These are phyloP conservation scores for Seira musarum DNA, from an alignment of 2,888 invertebrate species.

Conservation along the genomic window DNA sequence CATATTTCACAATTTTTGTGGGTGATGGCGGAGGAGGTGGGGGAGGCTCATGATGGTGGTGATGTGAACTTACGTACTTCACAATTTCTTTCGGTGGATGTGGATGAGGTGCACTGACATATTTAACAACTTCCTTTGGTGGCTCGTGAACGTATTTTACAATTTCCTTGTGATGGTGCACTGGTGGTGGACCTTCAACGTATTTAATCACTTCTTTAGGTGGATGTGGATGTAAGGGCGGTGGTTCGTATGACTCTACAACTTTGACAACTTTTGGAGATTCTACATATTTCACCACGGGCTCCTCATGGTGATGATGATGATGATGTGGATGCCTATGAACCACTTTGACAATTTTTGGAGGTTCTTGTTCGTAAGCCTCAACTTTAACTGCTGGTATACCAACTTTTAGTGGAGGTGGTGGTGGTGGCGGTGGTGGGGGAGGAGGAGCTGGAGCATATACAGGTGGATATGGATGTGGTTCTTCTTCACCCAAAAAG, in stretches of 20 bases:
- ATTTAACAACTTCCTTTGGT: slow-evolving; percentile 26
- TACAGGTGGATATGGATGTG: background rate
- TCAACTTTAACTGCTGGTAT: slow-evolving; percentile 37
- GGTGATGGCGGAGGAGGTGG: background rate
- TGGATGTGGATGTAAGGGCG: background rate
- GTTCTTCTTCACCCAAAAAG: slow-evolving; percentile 37
- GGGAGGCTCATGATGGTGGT: background rate
- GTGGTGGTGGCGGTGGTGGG: background rate
- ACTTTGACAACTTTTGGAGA: slow-evolving; percentile 34
- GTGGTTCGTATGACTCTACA: slow-evolving; percentile 25
- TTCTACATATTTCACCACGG: slow-evolving; percentile 9
- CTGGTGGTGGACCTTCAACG: background rate
- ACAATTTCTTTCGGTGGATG: slow-evolving; percentile 21
- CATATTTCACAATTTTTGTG: slow-evolving; percentile 12
- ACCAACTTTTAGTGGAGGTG: slow-evolving; percentile 33
- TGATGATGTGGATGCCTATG: slow-evolving; percentile 26
- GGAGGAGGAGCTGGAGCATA: background rate
- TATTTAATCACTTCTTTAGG: slow-evolving; percentile 17
- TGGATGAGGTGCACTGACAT: slow-evolving; percentile 9
- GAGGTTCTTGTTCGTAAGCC: slow-evolving; percentile 34
- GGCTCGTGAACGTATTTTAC: slow-evolving; percentile 17
- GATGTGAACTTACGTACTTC: slow-evolving; percentile 25
- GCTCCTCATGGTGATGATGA: background rate
- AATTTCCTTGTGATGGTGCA: too few species aligned
- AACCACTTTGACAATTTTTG: slow-evolving; percentile 31